Evolutionary conservation across 2,888 invertebrate species (phyloP).

Genomic region (Tyria jacobaeae): DNA sequence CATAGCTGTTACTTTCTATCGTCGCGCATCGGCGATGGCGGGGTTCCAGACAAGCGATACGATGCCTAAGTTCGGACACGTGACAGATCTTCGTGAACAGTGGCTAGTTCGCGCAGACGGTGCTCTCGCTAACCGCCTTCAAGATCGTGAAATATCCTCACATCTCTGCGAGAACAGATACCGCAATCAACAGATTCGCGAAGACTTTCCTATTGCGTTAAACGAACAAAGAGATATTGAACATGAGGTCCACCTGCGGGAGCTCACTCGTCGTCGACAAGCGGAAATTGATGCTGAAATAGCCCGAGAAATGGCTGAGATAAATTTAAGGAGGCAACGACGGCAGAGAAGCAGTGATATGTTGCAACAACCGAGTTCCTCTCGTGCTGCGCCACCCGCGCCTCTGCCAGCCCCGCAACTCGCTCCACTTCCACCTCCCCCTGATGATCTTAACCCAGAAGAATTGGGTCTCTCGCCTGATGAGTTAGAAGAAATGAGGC

Average conservation of each 20-base stretch:
- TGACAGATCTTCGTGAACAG: conserved; percentile 80
- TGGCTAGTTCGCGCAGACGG: conserved; percentile 83
- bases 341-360: conserved; percentile 65
- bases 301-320: conserved; percentile 80
- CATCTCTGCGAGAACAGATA: conserved; percentile 81
- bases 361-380: conserved; percentile 70
- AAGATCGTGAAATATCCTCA: conserved; percentile 82
- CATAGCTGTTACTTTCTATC: conserved; percentile 53
- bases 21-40: conserved; percentile 67
- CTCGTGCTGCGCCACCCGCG: conserved; percentile 61
- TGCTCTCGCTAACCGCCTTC: conserved; percentile 79
- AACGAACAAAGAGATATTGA: conserved; percentile 78
- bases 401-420: conserved; percentile 45
- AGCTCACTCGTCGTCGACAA: conserved; percentile 73
- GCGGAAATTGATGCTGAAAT: conserved; percentile 82
- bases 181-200: conserved; percentile 82
- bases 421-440: conserved; percentile 44
- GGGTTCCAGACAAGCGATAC: conserved; percentile 77
- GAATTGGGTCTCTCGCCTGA: conserved; percentile 75
- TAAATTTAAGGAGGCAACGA: conserved; percentile 76
- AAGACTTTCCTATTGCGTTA: conserved; percentile 81
- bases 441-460: conserved; percentile 65
- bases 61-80: conserved; percentile 82
- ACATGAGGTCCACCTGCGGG: conserved; percentile 71
- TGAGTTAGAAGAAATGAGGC: conserved; percentile 76